Evolutionary conservation across 2,888 invertebrate genomes (phyloP).

Genomic region (Myathropa florea): DNA sequence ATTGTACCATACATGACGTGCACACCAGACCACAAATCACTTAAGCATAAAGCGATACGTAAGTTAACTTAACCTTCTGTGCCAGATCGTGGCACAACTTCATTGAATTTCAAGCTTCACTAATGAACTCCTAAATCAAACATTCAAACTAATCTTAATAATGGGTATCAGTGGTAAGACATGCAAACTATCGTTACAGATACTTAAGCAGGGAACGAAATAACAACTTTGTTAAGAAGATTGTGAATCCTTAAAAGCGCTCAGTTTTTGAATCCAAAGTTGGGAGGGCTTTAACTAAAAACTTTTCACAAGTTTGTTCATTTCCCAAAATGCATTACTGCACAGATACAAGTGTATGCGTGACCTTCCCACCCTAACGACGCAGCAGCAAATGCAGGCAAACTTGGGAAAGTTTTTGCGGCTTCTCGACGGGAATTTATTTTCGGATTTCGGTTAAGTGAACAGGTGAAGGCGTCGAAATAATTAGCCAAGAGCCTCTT

Average conservation of each 20-base stretch:
- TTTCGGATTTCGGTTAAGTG: not conserved
- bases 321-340: not conserved
- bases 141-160: not conserved
- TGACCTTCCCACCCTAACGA: not conserved
- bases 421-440: not conserved
- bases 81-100: too few relatives aligned
- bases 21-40: too few relatives aligned
- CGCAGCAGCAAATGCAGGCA: not conserved
- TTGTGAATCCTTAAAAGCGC: not conserved
- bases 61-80: too few relatives aligned
- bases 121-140: not conserved
- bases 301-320: not conserved
- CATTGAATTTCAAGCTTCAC: not conserved
- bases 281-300: not conserved
- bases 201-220: not conserved
- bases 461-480: conserved; percentile 27
- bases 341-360: not conserved
- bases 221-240: not conserved
- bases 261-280: not conserved
- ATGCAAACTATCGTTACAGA: not conserved
- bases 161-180: not conserved
- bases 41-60: too few relatives aligned
- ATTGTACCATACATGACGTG: too few relatives aligned
- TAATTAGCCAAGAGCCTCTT: conserved; percentile 14
- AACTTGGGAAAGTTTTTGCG: not conserved